Conservation (phyloP, 2,113 vertebrate species). For the Syrrhaptes paradoxus region DNA sequence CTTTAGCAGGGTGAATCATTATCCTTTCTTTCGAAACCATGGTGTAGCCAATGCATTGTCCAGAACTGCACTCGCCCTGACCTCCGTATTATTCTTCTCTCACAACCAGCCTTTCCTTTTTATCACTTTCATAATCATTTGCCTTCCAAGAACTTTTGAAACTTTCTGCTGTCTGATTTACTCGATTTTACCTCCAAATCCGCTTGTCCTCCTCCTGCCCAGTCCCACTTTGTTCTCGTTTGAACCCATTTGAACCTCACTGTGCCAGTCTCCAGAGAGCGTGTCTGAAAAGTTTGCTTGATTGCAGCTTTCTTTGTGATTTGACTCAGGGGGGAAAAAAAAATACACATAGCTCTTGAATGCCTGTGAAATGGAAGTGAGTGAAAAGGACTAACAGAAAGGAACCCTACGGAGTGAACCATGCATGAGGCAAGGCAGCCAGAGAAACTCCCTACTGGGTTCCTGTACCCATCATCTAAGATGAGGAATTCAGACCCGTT, state of each 20-base stretch:
- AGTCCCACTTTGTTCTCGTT: conserved; percentile 25
- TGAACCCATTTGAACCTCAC: conserved; percentile 7
- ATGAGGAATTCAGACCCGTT: background rate
- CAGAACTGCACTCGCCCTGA: conserved; percentile 32
- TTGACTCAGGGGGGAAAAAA: background rate
- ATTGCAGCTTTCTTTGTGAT: conserved; percentile 24
- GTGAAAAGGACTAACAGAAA: conserved; percentile 52
- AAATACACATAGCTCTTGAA: conserved; percentile 10
- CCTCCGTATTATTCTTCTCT: conserved; percentile 19
- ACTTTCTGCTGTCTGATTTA: conserved; percentile 3
- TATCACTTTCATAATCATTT: conserved; percentile 24
- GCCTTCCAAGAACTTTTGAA: conserved; percentile 49
- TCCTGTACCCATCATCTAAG: conserved; percentile 1
- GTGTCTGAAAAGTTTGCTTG: conserved; percentile 51
- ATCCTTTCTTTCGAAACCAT: conserved; percentile 30
- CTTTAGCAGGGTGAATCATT: conserved; percentile 43
- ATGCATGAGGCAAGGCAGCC: conserved; percentile 3
- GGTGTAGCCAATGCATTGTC: conserved; percentile 23
- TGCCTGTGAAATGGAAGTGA: conserved; percentile 49
- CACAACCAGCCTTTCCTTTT: conserved; percentile 11
- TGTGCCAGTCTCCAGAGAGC: background rate
- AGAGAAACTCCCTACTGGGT: conserved; percentile 37
- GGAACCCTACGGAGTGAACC: conserved; percentile 5
- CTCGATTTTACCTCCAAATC: conserved; percentile 18
- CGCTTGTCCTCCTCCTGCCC: conserved; percentile 34